These are phyloP conservation scores for Thecocarcelia acutangulata DNA, from an alignment of 2,888 invertebrate genomes.

Conservation along the genomic window DNA sequence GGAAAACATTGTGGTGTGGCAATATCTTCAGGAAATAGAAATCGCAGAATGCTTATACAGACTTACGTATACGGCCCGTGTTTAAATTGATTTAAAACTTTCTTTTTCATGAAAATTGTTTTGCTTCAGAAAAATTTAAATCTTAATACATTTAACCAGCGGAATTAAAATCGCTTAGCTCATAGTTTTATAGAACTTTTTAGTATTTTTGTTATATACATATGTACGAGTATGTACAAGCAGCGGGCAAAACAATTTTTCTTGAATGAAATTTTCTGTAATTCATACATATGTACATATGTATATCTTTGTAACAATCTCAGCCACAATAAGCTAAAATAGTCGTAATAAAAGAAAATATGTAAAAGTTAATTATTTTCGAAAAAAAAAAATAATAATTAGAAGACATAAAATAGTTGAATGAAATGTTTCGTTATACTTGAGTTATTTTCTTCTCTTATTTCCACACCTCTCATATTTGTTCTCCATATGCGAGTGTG, in stretches of 20 bases:
- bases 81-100: background rate
- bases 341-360: slow-evolving; percentile 41
- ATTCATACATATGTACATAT: too few relatives aligned
- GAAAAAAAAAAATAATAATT: slow-evolving; percentile 35
- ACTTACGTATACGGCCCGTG: too few relatives aligned
- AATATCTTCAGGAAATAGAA: too few relatives aligned
- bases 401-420: slow-evolving; percentile 61
- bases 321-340: slow-evolving; percentile 44
- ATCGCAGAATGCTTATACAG: too few relatives aligned
- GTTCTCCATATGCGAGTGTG: slow-evolving; percentile 17
- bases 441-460: slow-evolving; percentile 58
- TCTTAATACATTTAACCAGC: slow-evolving; percentile 2
- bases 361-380: slow-evolving; percentile 65
- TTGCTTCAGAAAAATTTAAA: slow-evolving; percentile 1
- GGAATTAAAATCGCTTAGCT: background rate
- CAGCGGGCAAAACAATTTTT: slow-evolving; percentile 7
- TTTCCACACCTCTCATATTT: slow-evolving; percentile 39
- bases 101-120: slow-evolving; percentile 33
- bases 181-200: slow-evolving; percentile 13
- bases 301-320: slow-evolving; percentile 53
- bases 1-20: too few relatives aligned
- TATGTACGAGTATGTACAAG: background rate
- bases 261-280: slow-evolving; percentile 39
- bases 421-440: slow-evolving; percentile 69
- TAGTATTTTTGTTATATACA: background rate